Evolutionary conservation across 2,113 vertebrate genomes (phyloP).

Genomic region (Gadus chalcogrammus): DNA sequence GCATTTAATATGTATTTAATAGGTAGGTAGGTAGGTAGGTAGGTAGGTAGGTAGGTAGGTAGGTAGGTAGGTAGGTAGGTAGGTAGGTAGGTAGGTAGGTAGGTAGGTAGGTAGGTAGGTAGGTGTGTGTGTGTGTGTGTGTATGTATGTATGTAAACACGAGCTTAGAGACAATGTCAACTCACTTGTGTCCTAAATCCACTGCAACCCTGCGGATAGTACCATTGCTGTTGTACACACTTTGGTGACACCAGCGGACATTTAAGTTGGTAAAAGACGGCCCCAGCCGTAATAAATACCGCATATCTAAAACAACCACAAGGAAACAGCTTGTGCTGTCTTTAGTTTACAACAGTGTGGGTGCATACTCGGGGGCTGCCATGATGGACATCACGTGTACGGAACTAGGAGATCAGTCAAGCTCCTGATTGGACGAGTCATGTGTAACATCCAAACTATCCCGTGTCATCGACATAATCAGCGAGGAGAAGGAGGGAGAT

Average conservation of each 20-base stretch:
- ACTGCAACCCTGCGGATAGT: slow-evolving; percentile 46
- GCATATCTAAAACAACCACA: slow-evolving; percentile 37
- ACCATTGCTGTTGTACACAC: slow-evolving; percentile 61
- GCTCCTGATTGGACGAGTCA: slow-evolving; percentile 52
- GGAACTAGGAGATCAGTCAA: slow-evolving; percentile 24
- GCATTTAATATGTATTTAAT: too few relatives aligned
- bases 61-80: neutral
- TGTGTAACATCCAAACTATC: neutral
- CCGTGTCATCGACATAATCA: too few relatives aligned
- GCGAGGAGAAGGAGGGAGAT: too few relatives aligned
- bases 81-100: too few relatives aligned
- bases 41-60: neutral
- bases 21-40: too few relatives aligned
- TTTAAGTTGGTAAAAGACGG: slow-evolving; percentile 32
- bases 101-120: too few relatives aligned
- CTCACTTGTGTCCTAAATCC: slow-evolving; percentile 71
- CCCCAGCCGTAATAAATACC: slow-evolving; percentile 39
- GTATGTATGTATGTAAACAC: too few relatives aligned
- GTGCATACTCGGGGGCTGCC: slow-evolving; percentile 39
- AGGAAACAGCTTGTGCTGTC: neutral
- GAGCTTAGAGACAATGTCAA: slow-evolving; percentile 22
- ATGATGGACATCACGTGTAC: slow-evolving; percentile 52
- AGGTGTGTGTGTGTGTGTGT: too few relatives aligned
- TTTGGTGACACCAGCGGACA: slow-evolving; percentile 58
- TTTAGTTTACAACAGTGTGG: neutral